A percentile compares a stretch with the other conserved stretches of the same genome.
phyloP scores from a whole-genome alignment of 1,140 invertebrate species.

The Drosophila miranda region DNA sequence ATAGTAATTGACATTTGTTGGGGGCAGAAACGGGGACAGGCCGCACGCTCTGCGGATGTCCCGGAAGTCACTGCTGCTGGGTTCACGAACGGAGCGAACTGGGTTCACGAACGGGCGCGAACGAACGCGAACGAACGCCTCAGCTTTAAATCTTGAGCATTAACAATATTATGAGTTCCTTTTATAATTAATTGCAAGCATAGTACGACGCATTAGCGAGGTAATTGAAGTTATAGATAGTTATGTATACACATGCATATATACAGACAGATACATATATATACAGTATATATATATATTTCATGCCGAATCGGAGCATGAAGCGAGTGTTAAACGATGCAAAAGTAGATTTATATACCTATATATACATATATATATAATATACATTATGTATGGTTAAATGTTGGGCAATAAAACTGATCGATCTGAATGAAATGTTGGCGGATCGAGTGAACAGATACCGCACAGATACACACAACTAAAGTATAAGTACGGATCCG shows the following conservation, averaged over 20 bases:
- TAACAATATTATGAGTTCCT: conserved; percentile 72
- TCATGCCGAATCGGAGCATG: neutral
- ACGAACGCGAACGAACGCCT: conserved; percentile 33
- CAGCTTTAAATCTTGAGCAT: conserved; percentile 78
- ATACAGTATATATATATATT: conserved; percentile 27
- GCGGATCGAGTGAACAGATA: conserved; percentile 31
- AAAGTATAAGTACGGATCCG: too few relatives aligned
- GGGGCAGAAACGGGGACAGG: conserved; percentile 13
- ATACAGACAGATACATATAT: conserved; percentile 25
- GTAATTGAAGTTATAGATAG: conserved; percentile 63
- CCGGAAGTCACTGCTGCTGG: too few relatives aligned
- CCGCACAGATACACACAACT: too few relatives aligned
- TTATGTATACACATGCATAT: conserved; percentile 43
- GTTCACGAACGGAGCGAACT: too few relatives aligned
- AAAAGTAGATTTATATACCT: conserved; percentile 53
- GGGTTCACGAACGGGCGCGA: too few relatives aligned
- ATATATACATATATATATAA: conserved; percentile 33
- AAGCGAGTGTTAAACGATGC: conserved; percentile 46
- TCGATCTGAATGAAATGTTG: conserved; percentile 49
- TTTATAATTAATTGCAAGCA: conserved; percentile 54
- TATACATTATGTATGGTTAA: conserved; percentile 58
- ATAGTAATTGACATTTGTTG: conserved; percentile 26
- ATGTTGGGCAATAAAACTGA: conserved; percentile 74
- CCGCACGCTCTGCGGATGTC: too few relatives aligned
- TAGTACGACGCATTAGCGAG: conserved; percentile 62